phyloP scores from a whole-genome alignment of 2,888 invertebrate genomes.

The Empis stercorea region DNA sequence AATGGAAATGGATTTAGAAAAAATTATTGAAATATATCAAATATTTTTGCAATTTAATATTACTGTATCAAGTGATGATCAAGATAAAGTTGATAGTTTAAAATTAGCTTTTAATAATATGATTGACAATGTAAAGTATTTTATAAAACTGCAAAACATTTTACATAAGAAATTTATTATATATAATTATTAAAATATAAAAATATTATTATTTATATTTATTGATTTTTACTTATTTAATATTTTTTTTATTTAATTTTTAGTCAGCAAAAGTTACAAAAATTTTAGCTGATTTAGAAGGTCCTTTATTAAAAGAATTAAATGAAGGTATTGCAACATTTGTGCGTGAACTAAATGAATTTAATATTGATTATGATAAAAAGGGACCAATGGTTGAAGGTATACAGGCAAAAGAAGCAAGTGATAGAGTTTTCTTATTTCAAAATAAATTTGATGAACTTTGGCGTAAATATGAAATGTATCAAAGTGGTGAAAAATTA shows the following conservation, averaged over 20 bases:
- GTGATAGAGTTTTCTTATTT: slow-evolving; percentile 62
- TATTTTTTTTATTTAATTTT: slow-evolving; percentile 1
- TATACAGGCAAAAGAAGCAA: slow-evolving; percentile 72
- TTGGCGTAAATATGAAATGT: slow-evolving; percentile 69
- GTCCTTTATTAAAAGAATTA: slow-evolving; percentile 55
- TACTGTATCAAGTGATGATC: slow-evolving; percentile 61
- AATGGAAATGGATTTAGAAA: slow-evolving; percentile 61
- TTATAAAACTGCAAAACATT: too few relatives aligned
- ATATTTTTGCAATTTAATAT: slow-evolving; percentile 55
- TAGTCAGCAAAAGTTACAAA: slow-evolving; percentile 26
- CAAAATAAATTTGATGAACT: slow-evolving; percentile 73
- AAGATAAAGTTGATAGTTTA: slow-evolving; percentile 63
- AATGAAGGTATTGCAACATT: slow-evolving; percentile 56
- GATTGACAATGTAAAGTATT: slow-evolving; percentile 50
- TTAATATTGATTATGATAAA: slow-evolving; percentile 58
- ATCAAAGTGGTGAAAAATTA: slow-evolving; percentile 68
- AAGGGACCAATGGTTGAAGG: slow-evolving; percentile 79
- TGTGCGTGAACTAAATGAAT: slow-evolving; percentile 49
- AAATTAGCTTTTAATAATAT: slow-evolving; percentile 66
- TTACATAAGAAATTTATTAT: too few relatives aligned
- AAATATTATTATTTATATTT: too few relatives aligned
- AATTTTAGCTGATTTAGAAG: slow-evolving; percentile 50
- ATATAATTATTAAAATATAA: too few relatives aligned
- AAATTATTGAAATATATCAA: slow-evolving; percentile 69
- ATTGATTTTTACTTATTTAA: neutral